Evolutionary conservation across 2,888 invertebrate genomes (phyloP).

Genomic region (Dryobotodes eremita): DNA sequence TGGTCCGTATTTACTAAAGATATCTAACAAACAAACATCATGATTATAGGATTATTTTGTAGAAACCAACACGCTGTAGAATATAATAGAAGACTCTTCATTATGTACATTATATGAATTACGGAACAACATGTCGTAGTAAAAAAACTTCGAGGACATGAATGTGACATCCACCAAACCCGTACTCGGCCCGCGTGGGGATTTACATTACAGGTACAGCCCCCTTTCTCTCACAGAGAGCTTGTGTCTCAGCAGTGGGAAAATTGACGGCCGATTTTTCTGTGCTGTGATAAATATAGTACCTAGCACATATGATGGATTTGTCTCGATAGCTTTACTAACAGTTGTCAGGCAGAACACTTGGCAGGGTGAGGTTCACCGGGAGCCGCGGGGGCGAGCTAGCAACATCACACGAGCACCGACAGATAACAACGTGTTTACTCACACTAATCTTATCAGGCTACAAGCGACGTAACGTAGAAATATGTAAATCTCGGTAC

Average conservation of each 20-base stretch:
- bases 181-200: neutral
- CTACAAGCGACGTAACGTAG: neutral
- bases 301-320: neutral
- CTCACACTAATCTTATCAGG: neutral
- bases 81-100: neutral
- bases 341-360: no score
- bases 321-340: neutral
- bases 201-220: neutral
- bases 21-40: neutral
- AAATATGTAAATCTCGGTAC: neutral
- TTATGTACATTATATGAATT: neutral
- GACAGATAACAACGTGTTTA: neutral
- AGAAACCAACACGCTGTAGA: neutral
- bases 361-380: neutral
- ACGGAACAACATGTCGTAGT: no score
- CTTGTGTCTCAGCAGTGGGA: neutral
- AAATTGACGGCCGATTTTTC: neutral
- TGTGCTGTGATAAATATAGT: neutral
- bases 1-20: neutral
- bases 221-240: neutral
- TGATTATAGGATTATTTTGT: neutral
- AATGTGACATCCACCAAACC: neutral
- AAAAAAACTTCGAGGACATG: no score
- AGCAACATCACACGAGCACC: neutral
- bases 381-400: neutral